A percentile compares a stretch with the other conserved stretches of the same genome.
These are phyloP conservation scores for Chelonus formosanus DNA, from an alignment of 2,888 invertebrate genomes.

Conservation along the genomic window DNA sequence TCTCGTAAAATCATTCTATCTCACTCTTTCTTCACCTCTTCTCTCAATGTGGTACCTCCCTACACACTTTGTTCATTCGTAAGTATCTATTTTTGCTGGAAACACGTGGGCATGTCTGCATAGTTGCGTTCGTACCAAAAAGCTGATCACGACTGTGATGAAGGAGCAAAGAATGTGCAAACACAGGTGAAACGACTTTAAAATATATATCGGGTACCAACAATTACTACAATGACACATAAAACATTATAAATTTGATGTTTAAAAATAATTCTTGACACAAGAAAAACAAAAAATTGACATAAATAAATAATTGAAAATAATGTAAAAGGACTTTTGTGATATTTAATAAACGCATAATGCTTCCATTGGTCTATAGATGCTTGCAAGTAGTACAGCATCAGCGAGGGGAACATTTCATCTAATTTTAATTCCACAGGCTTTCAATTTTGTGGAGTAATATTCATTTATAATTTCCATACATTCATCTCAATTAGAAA, in stretches of 20 bases:
- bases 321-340: background rate
- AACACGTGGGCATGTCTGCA: slow-evolving; percentile 3
- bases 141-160: background rate
- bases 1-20: background rate
- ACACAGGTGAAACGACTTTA: too few species aligned
- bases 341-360: slow-evolving; percentile 26
- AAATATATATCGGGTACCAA: too few species aligned
- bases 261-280: background rate
- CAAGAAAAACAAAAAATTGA: background rate
- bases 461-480: background rate
- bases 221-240: too few species aligned
- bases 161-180: background rate
- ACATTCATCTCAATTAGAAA: background rate
- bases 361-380: background rate
- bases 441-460: slow-evolving; percentile 30
- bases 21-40: background rate
- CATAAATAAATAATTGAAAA: background rate
- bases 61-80: background rate
- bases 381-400: background rate
- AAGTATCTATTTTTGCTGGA: background rate
- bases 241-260: background rate
- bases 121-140: background rate
- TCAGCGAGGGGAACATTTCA: slow-evolving; percentile 21
- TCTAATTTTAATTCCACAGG: slow-evolving; percentile 30
- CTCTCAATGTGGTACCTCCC: background rate